These are phyloP conservation scores for Buathra laborator DNA, from an alignment of 2,888 invertebrate species.

Conservation along the genomic window DNA sequence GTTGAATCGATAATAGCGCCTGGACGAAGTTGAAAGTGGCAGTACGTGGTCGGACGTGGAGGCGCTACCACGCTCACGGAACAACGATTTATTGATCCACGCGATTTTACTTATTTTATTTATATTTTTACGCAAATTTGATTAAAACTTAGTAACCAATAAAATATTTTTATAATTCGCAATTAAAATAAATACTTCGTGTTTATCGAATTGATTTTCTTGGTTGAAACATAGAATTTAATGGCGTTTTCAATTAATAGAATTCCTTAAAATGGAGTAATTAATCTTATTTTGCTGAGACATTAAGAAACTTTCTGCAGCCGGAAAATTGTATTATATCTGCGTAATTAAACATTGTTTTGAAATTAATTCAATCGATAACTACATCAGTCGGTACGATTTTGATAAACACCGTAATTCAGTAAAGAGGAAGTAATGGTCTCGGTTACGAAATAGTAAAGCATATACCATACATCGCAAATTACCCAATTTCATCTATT, in stretches of 20 bases:
- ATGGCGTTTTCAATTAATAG: too few relatives aligned
- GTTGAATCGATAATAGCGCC: constrained; percentile 52
- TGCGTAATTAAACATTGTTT: not conserved
- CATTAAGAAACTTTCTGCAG: too few relatives aligned
- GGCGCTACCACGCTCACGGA: constrained; percentile 7
- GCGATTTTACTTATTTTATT: constrained; percentile 26
- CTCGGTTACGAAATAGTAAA: not conserved
- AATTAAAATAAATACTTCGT: not conserved
- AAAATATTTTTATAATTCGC: not conserved
- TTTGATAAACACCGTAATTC: not conserved
- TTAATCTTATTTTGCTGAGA: too few relatives aligned
- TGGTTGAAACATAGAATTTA: too few relatives aligned
- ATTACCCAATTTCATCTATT: constrained; percentile 13
- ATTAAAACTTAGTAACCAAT: not conserved
- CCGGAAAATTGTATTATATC: too few relatives aligned
- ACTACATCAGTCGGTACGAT: not conserved
- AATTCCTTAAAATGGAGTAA: too few relatives aligned
- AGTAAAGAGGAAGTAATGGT: not conserved
- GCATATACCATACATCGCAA: constrained; percentile 9
- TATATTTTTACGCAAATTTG: not conserved
- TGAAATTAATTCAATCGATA: not conserved
- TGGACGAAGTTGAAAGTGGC: constrained; percentile 44
- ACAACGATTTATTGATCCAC: constrained; percentile 24
- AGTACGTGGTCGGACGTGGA: constrained; percentile 41
- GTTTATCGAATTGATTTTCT: too few relatives aligned